A percentile compares a stretch with the other conserved stretches of the same genome.
Conservation (phyloP, 1,140 invertebrate species). For the Drosophila azteca region DNA sequence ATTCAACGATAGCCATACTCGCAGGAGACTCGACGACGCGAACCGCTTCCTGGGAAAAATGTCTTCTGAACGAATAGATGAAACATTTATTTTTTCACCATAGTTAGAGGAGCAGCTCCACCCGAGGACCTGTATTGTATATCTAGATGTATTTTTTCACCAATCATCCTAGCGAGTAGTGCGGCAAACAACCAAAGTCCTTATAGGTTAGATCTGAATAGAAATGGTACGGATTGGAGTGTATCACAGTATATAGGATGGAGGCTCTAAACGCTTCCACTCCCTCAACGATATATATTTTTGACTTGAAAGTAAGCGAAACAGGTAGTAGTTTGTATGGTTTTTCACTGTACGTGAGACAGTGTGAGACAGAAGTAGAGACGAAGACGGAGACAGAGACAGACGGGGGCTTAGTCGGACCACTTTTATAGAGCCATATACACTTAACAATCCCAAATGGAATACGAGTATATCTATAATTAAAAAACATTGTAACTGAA, state of each 20-base stretch:
- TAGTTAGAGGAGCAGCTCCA: constrained; percentile 16
- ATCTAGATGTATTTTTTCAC: constrained; percentile 79
- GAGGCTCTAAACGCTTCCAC: neutral
- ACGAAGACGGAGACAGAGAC: neutral
- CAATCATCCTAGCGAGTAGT: constrained; percentile 80
- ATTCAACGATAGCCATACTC: constrained; percentile 75
- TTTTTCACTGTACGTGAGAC: constrained; percentile 40
- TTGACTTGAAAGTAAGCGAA: constrained; percentile 57
- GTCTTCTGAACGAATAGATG: constrained; percentile 23
- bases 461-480: constrained; percentile 34
- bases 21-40: constrained; percentile 32
- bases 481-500: constrained; percentile 33
- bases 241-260: constrained; percentile 35
- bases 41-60: constrained; percentile 37
- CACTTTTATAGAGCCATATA: constrained; percentile 67
- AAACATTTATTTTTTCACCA: constrained; percentile 47
- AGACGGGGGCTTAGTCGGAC: constrained; percentile 38
- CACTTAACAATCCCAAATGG: constrained; percentile 24
- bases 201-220: constrained; percentile 72
- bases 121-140: constrained; percentile 33
- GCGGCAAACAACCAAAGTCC: constrained; percentile 81
- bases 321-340: constrained; percentile 69
- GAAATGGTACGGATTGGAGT: constrained; percentile 41
- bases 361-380: constrained; percentile 4
- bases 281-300: constrained; percentile 55